A percentile compares a stretch with the other conserved stretches of the same genome.
These are phyloP conservation scores for Brachystomella parvula DNA, from an alignment of 1,140 invertebrate genomes.

Conservation along the genomic window DNA sequence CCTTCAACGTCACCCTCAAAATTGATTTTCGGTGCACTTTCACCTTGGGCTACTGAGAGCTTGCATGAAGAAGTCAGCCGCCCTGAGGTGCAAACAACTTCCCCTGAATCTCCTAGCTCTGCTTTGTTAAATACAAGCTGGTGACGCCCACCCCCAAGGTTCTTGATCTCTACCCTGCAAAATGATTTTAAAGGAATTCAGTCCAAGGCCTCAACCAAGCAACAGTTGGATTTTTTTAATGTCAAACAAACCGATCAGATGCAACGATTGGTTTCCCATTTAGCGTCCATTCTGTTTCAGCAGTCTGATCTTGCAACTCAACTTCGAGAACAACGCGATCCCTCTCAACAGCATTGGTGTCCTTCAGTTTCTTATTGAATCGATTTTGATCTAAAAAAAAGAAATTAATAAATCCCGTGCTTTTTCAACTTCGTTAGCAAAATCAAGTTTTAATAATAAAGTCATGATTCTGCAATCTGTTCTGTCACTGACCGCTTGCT, in stretches of 20 bases:
- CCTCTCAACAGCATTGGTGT: slow-evolving; percentile 80
- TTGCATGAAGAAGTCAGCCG: slow-evolving; percentile 70
- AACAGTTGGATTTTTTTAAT: background rate
- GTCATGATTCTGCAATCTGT: too few species aligned
- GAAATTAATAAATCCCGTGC: too few species aligned
- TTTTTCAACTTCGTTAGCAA: background rate
- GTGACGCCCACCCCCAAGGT: slow-evolving; percentile 82
- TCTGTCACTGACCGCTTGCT: too few species aligned
- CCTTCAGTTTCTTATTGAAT: slow-evolving; percentile 93
- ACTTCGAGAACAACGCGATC: slow-evolving; percentile 83
- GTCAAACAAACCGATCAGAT: slow-evolving; percentile 52
- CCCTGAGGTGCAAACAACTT: slow-evolving; percentile 74
- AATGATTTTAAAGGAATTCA: slow-evolving; percentile 12
- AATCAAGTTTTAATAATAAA: too few species aligned
- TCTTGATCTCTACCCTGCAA: slow-evolving; percentile 72
- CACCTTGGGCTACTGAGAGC: slow-evolving; percentile 72
- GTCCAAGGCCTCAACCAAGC: too few species aligned
- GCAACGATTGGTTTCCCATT: slow-evolving; percentile 76
- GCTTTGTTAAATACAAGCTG: slow-evolving; percentile 76
- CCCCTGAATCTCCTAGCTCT: slow-evolving; percentile 72
- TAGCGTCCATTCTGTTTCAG: slow-evolving; percentile 85
- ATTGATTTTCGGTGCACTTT: slow-evolving; percentile 69
- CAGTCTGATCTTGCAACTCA: slow-evolving; percentile 89
- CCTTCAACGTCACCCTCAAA: slow-evolving; percentile 72
- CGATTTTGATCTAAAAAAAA: slow-evolving; percentile 71